A percentile compares a stretch with the other conserved stretches of the same genome.
Conservation (phyloP, 2,797 vertebrate species). For the Gambelia wislizenii region DNA sequence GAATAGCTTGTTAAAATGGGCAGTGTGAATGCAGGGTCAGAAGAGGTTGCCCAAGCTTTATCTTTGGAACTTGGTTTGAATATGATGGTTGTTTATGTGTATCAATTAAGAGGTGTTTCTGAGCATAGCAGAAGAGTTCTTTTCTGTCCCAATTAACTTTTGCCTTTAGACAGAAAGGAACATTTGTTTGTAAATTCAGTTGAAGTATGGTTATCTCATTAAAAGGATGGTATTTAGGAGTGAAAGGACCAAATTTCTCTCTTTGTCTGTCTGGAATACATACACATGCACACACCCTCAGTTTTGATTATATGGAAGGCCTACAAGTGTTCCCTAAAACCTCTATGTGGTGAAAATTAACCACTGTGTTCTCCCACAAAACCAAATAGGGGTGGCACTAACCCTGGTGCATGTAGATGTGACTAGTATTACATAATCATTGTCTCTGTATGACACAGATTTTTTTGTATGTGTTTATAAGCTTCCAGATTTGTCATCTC, state of each 20-base stretch:
- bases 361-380: background rate
- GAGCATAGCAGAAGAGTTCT: no score
- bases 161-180: background rate
- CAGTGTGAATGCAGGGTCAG: background rate
- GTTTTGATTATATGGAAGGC: background rate
- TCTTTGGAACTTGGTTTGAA: background rate
- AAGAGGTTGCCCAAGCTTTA: background rate
- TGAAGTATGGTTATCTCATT: background rate
- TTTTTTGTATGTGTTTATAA: no score
- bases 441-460: background rate
- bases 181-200: background rate
- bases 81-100: no score
- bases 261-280: no score
- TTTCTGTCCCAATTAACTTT: background rate
- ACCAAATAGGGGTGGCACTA: no score
- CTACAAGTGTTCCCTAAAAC: background rate
- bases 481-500: no score
- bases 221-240: background rate
- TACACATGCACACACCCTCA: background rate
- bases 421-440: background rate
- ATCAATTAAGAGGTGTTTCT: no score
- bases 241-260: background rate
- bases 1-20: background rate
- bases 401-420: no score
- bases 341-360: background rate